Base-by-base conservation (phyloP, 2,888 invertebrate species). In the Acanthopleura granulata region DNA sequence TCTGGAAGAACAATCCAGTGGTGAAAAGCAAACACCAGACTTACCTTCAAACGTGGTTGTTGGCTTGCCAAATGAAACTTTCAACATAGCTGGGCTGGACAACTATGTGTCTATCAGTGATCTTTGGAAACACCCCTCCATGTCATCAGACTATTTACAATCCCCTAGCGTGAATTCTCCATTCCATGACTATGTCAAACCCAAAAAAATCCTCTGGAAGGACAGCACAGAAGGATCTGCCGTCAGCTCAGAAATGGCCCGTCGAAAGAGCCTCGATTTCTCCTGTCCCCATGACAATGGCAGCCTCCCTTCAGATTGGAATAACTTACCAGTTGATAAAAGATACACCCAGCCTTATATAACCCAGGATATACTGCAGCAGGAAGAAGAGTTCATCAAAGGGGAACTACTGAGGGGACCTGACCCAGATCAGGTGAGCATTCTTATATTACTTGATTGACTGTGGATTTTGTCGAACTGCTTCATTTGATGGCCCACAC, bases 301-400 rank as follows among this genome's bases (percentile, higher is more conserved):
- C 72, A 83, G 84, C 71, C 83, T 86, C 6, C 88, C 88, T 0
- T 83, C 86, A 72, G 86, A 86, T 69, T 88, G 88, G 88, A 86
- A 86, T 74, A 78, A 79, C 11, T 83, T 86, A 79, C 84, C 88
- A 11, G 86, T 85, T 14, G 86, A 87, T 75, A 82, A 85, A 75
- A 87, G 85, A 76, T 88, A 87, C 74, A 80, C 79, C 51, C 82
- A 81, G 72, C 79, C 84, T 11, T 86, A 86, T 61, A 81, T 87
- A 50, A 86, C 85, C 71, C 81, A 86, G 83, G 83, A 84, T 3
- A 79, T 85, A 50, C 79, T 88, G 27, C 82, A 83, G 72, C 84
- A 86, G 27, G 87, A 88, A 73, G 85, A 87, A 75, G 87, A 86
- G 29, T 83, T 81, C 74, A 83, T 88, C 74, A 84, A 83, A 81